These are phyloP conservation scores for Ctenicera cuprea DNA, from an alignment of 2,888 invertebrate species.

Conservation along the genomic window DNA sequence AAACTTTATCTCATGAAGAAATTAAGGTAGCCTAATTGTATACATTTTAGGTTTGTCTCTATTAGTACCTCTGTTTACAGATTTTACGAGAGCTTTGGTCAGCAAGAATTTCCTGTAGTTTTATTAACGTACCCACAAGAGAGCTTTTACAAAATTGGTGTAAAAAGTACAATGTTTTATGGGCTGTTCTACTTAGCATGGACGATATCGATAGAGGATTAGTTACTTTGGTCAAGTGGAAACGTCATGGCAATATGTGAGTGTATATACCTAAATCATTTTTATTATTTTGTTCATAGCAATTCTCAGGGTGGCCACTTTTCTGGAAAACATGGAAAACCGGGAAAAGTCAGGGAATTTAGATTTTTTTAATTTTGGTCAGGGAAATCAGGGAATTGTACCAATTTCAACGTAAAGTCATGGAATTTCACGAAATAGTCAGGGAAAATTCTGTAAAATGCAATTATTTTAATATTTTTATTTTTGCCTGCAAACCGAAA, in stretches of 20 bases:
- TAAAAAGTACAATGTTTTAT: not conserved
- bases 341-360: too few species aligned
- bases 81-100: not conserved
- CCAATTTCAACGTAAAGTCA: too few species aligned
- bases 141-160: conserved; percentile 1
- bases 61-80: conserved; percentile 11
- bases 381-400: too few species aligned
- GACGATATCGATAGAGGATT: not conserved
- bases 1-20: not conserved
- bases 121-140: not conserved
- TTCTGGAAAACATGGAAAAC: too few species aligned
- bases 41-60: not conserved
- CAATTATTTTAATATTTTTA: too few species aligned
- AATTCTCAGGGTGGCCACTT: too few species aligned
- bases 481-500: too few species aligned
- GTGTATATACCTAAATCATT: not conserved
- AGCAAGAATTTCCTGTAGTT: conserved; percentile 13
- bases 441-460: too few species aligned
- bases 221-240: not conserved
- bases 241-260: not conserved
- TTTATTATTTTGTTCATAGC: too few species aligned
- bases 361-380: too few species aligned
- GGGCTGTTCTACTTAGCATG: not conserved
- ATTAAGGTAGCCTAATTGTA: conserved; percentile 9
- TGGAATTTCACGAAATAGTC: too few species aligned